Base-by-base conservation (phyloP, 2,113 vertebrate species). In the Sapajus apella region DNA sequence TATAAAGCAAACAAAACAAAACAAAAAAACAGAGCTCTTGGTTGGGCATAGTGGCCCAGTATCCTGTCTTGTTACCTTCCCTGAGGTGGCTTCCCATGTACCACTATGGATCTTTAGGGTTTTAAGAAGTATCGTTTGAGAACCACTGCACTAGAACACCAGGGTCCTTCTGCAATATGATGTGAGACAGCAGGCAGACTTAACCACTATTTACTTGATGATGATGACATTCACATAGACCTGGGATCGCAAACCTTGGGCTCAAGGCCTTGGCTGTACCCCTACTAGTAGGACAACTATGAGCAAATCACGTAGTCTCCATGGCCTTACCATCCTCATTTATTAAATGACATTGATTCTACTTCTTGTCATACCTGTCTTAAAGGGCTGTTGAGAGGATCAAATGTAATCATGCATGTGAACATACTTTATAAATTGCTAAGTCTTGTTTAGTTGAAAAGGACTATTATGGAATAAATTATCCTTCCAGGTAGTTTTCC, bases 381-480 rank as follows among this genome's bases (percentile, higher is more conserved):
- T 80, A 37, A 70, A 80, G 40, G 73, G 56, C 5, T 64, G 23
- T 87, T 86, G 50, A 83, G 82, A 95, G 23, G 61, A 66, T 73
- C 79, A 91, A 90, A 77, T 90, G 72, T 87, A 94, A 95, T 91
- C 64, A 58, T 43, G 35, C 82, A 75, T 89, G 72, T 87, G 82
- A 91, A 25, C 47, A 82, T 82, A 72, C 23, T 92, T 92, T 45
- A 80, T 52, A 83, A 73, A 85, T 66, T 90, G 56, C 85, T 61
- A 82, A 87, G 20, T 68, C 66, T 66, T 86, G 7, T 87, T 79
- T 91, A 73, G 85, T 47, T 89, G 72, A 66, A 95, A 97, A 61
- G 52, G 77, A 61, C 95, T 82, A 61, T 90, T 80, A 70, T 97
- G 82, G 75, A 77, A 91, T 37, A 93, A 95, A 86, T 64, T 50